Percentiles rank a stretch among this genome's conserved stretches.
Evolutionary conservation across 92 coral and sea anemone species (phyloP).

Genomic region (Paragorgia papillata): DNA sequence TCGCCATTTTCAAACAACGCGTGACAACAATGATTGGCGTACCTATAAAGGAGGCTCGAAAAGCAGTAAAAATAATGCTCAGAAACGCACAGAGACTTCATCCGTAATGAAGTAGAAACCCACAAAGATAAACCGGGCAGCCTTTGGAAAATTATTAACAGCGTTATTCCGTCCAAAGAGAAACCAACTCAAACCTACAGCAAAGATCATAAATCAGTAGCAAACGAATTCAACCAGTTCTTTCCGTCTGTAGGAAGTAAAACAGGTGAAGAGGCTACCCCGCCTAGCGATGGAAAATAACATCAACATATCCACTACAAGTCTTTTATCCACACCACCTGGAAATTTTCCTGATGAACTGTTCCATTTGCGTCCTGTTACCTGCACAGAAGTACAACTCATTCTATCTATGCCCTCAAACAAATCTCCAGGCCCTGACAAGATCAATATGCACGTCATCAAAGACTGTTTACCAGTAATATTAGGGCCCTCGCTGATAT

Average conservation of each 20-base stretch:
- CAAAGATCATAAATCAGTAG: slow-evolving; percentile 7
- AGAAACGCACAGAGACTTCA: too few relatives aligned
- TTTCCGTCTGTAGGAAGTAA: slow-evolving; percentile 31
- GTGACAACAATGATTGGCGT: too few relatives aligned
- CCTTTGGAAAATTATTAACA: slow-evolving; percentile 30
- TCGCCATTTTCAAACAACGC: too few relatives aligned
- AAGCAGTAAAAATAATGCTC: too few relatives aligned
- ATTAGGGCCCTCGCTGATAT: too few relatives aligned
- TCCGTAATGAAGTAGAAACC: slow-evolving; percentile 18
- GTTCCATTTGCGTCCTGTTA: background rate
- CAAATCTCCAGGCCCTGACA: background rate
- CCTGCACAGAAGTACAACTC: too few relatives aligned
- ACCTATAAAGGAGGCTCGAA: too few relatives aligned
- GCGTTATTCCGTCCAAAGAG: slow-evolving; percentile 33
- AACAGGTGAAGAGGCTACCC: background rate
- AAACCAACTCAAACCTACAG: slow-evolving; percentile 29
- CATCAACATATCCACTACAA: too few relatives aligned
- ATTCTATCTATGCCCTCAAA: too few relatives aligned
- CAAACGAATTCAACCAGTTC: slow-evolving; percentile 30
- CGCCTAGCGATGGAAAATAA: too few relatives aligned
- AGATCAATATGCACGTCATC: too few relatives aligned
- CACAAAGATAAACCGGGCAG: slow-evolving; percentile 3
- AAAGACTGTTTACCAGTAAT: too few relatives aligned
- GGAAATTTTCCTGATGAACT: slow-evolving; percentile 11
- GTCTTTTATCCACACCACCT: background rate